phyloP scores from a whole-genome alignment of 2,113 vertebrate genomes.

The Otus sunia region DNA sequence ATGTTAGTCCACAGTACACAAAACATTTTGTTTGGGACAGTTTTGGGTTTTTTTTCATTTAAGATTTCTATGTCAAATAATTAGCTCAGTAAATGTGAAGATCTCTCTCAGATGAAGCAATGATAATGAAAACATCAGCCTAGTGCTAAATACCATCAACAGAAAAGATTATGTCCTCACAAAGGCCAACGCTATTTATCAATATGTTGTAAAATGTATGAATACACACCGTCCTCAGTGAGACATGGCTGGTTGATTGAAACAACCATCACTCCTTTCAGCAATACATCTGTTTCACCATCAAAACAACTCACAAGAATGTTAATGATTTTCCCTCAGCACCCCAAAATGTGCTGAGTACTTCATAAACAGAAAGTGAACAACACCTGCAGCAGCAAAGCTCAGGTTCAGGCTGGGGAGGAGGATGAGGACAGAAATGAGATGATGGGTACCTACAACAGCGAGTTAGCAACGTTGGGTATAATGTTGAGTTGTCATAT shows the following conservation, averaged over 20 bases:
- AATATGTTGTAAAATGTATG: neutral
- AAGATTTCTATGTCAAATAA: neutral
- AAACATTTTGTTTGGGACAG: neutral
- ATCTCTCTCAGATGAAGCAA: neutral
- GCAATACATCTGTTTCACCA: neutral
- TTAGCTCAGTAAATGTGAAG: neutral
- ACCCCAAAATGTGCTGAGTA: neutral
- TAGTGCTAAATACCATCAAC: neutral
- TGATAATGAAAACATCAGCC: neutral
- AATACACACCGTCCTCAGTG: neutral
- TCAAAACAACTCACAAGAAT: neutral
- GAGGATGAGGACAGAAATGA: neutral
- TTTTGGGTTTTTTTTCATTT: neutral
- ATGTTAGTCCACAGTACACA: neutral
- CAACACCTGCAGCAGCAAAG: neutral
- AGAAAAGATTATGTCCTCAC: neutral
- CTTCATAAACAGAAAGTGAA: neutral
- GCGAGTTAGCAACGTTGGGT: neutral
- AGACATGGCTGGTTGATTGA: rapidly evolving
- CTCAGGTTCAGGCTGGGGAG: rapidly evolving
- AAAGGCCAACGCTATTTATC: neutral
- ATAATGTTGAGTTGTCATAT: neutral
- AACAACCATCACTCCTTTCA: neutral
- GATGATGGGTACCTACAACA: neutral
- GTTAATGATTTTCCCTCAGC: neutral